Evolutionary conservation across 2,113 vertebrate species (phyloP).

Genomic region (Microtus montanus): DNA sequence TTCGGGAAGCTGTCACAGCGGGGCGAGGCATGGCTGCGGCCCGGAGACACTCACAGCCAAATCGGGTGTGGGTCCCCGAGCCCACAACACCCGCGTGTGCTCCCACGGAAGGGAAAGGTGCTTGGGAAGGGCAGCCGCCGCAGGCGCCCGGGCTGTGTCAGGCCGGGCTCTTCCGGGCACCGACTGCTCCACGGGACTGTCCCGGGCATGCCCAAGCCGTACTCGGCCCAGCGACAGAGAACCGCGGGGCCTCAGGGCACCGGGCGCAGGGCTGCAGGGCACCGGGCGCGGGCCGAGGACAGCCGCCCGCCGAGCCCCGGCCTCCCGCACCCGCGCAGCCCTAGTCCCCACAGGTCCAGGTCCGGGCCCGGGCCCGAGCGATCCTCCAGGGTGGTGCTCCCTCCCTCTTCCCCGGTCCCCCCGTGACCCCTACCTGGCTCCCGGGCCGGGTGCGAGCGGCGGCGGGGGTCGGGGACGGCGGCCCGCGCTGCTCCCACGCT

Average conservation of each 20-base stretch:
- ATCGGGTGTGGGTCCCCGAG: background rate
- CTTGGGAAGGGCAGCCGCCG: background rate
- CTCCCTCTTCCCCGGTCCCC: background rate
- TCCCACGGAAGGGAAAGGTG: background rate
- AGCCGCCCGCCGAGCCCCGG: background rate
- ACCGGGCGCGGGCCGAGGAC: background rate
- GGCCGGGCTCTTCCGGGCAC: background rate
- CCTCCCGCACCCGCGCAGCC: background rate
- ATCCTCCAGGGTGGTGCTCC: slow-evolving; percentile 9
- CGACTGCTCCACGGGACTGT: slow-evolving; percentile 42
- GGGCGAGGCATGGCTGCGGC: background rate
- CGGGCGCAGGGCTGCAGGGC: background rate
- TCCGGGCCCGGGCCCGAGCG: background rate
- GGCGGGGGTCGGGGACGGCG: slow-evolving; percentile 59
- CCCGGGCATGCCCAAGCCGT: slow-evolving; percentile 17
- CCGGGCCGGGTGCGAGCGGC: slow-evolving; percentile 32
- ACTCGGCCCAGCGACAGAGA: background rate
- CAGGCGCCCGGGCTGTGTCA: background rate
- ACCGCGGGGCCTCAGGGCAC: background rate
- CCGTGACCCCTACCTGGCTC: slow-evolving; percentile 62
- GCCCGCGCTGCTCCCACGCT: slow-evolving; percentile 77
- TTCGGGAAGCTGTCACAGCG: slow-evolving; percentile 43
- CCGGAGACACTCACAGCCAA: background rate
- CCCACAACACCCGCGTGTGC: background rate
- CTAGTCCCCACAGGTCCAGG: background rate